Conservation (phyloP, 2,888 invertebrate genomes). For the Phengaris arion region DNA sequence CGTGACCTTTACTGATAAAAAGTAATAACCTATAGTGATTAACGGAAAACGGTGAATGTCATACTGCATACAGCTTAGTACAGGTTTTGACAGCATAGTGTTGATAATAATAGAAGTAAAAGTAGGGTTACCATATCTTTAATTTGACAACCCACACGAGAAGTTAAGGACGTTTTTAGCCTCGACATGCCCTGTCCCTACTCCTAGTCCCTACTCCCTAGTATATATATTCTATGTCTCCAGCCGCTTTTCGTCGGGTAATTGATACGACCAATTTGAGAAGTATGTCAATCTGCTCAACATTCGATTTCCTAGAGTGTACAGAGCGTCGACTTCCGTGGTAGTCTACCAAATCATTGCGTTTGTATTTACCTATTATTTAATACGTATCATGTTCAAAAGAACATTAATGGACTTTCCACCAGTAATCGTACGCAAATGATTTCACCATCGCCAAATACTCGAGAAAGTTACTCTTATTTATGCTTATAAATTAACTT, state of each 20-base stretch:
- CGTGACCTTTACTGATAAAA: constrained; percentile 53
- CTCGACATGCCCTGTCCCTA: too few species aligned
- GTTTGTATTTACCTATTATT: not conserved
- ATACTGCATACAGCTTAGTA: not conserved
- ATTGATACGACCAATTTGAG: too few species aligned
- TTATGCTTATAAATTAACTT: constrained; percentile 33
- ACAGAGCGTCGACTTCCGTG: not conserved
- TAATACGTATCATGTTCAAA: constrained; percentile 30
- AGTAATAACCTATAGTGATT: constrained; percentile 2
- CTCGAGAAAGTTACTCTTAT: constrained; percentile 40
- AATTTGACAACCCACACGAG: too few species aligned
- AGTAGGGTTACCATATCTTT: too few species aligned
- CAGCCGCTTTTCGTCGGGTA: too few species aligned
- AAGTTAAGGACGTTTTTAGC: too few species aligned
- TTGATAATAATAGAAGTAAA: too few species aligned
- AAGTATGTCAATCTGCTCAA: not conserved
- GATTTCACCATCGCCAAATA: constrained; percentile 38
- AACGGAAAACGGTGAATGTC: not conserved
- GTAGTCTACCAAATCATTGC: constrained; percentile 1
- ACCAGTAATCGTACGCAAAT: constrained; percentile 50
- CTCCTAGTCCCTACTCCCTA: too few species aligned
- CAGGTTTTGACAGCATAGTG: not conserved
- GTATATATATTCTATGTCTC: too few species aligned
- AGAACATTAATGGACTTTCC: constrained; percentile 63
- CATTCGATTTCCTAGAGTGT: not conserved